phyloP scores from a whole-genome alignment of 2,888 invertebrate species.

The Gymnoscelis rufifasciata region DNA sequence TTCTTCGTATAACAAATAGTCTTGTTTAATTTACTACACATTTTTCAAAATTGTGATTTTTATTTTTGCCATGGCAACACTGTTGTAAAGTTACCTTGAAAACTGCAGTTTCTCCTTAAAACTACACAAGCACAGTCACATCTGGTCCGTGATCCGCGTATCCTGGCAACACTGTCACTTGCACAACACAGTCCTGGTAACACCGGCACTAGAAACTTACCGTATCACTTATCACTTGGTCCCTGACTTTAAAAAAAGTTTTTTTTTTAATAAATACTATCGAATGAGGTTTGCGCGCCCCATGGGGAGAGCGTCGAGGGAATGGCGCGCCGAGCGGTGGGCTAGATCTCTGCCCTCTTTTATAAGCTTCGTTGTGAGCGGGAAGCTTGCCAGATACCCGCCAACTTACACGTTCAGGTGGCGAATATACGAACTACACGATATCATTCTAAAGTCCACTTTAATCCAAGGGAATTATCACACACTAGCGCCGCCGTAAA shows the following conservation, averaged over 20 bases:
- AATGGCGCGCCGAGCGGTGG: conserved; percentile 73
- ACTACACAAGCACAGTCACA: conserved; percentile 40
- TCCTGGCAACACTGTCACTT: conserved; percentile 61
- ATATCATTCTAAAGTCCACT: not conserved
- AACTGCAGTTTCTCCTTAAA: conserved; percentile 31
- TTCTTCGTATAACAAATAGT: not conserved
- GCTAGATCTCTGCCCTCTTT: conserved; percentile 65
- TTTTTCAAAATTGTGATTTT: not conserved
- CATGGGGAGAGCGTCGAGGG: conserved; percentile 71
- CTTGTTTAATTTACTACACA: not conserved
- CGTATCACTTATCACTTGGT: conserved; percentile 78
- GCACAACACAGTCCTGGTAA: conserved; percentile 67
- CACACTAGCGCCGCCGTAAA: not conserved
- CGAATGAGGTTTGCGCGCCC: conserved; percentile 73
- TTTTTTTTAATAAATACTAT: conserved; percentile 58
- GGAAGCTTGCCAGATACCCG: conserved; percentile 28
- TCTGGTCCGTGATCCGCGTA: conserved; percentile 30
- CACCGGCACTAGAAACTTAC: conserved; percentile 68
- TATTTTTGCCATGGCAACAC: conserved; percentile 49
- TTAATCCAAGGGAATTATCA: too few species aligned
- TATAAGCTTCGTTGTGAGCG: conserved; percentile 69
- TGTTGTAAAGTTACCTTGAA: conserved; percentile 32
- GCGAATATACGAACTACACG: not conserved
- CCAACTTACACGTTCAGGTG: conserved; percentile 8
- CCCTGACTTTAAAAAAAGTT: conserved; percentile 63